Evolutionary conservation across 2,797 vertebrate genomes (phyloP), one percentile per base, ranked within the genome.

Genomic region (Taeniopygia guttata): DNA sequence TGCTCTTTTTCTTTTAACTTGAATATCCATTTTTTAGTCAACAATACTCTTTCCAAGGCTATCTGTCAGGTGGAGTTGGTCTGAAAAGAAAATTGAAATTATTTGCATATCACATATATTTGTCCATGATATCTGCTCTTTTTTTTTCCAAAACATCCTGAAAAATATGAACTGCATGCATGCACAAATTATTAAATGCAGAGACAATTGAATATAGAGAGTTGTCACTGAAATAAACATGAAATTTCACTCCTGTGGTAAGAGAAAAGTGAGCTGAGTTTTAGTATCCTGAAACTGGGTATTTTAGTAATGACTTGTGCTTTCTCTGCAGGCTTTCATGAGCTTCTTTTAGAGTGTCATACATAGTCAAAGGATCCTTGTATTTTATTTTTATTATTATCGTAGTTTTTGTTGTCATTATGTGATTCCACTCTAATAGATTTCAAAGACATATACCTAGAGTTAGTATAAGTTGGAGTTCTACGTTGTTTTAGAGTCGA

Each of bases 11-110:
- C 32, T 77, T 11, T 80, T 67, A 30, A 45, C 42, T 64, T 80
- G 17, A 38, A 40, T 32, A 52, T 63, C 52, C 63, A 36, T 60
- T 56, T 85, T 93, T 95, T 56, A 67, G 16, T 70, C 42, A 88
- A 27, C 0, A 3, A 10, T 52, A 18, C 12, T 77, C 5, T 64
- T 90, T 93, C 19, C 60, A 90, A 43, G 54, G 63, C 26, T 45
- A 87, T 73, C 36, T 91, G 8, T 74, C 69, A 88, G 30, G 21
- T 8, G 20, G 77, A 81, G 52, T 75, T 77, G 8, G 2, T 58
- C n/a, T 51, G 66, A 87, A 80, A 89, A 74, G 7, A 77, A 63
- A 87, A 78, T 7, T 64, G 34, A 92, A 84, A 74, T 38, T 60
- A 75, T 58, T 60, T 66, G 9, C 8, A 7, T 9, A 17, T 55